Percentiles rank a stretch among this genome's conserved stretches.
These are phyloP conservation scores for Scomber colias DNA, from an alignment of 2,113 vertebrate species.

Conservation along the genomic window DNA sequence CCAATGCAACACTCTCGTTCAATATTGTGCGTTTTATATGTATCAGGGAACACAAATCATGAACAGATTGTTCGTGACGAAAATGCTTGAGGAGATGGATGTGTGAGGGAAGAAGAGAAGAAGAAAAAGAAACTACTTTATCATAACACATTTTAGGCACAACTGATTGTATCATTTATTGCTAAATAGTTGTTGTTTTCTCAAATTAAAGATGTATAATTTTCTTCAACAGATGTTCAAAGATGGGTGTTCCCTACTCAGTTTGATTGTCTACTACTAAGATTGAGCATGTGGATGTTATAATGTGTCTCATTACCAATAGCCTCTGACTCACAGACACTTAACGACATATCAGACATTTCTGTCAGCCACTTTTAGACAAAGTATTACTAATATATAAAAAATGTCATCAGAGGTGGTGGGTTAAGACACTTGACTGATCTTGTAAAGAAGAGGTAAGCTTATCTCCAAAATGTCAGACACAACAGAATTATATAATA, in stretches of 20 bases:
- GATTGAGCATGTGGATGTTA: conserved; percentile 9
- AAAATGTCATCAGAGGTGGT: neutral
- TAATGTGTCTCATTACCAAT: conserved; percentile 19
- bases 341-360: neutral
- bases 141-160: conserved; percentile 51
- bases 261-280: conserved; percentile 7
- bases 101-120: neutral
- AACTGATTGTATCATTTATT: conserved; percentile 50
- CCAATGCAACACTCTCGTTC: conserved; percentile 70
- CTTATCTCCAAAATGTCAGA: neutral
- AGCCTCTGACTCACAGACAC: neutral
- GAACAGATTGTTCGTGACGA: conserved; percentile 70
- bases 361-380: neutral
- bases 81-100: conserved; percentile 48
- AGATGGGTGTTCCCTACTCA: neutral
- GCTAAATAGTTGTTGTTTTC: conserved; percentile 33
- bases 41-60: conserved; percentile 77
- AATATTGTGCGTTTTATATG: conserved; percentile 75
- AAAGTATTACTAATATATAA: too few species aligned
- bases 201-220: too few species aligned
- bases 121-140: conserved; percentile 33
- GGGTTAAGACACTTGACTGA: neutral
- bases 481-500: neutral
- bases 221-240: conserved; percentile 30
- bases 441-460: too few species aligned